A percentile compares a stretch with the other conserved stretches of the same genome.
Evolutionary conservation across 2,113 vertebrate species (phyloP).

Genomic region (Pseudolaguvia tuberculata): DNA sequence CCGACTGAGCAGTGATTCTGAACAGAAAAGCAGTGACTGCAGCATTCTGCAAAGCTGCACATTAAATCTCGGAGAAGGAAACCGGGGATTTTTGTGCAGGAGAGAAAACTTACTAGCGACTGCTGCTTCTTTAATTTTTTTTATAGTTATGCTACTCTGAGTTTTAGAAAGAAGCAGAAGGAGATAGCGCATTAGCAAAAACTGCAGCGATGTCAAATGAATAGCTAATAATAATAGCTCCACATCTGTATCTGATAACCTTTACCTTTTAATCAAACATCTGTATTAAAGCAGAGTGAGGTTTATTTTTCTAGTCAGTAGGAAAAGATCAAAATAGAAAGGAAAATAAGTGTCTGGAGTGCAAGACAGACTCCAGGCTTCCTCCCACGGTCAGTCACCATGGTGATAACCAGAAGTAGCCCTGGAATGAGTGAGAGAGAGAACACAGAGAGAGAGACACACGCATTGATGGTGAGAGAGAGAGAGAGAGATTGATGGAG

Average conservation of each 20-base stretch:
- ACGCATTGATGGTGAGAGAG: too few relatives aligned
- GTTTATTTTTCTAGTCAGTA: too few relatives aligned
- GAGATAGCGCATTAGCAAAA: too few relatives aligned
- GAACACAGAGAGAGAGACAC: too few relatives aligned
- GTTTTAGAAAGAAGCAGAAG: neutral
- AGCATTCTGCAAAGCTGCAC: neutral
- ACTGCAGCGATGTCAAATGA: too few relatives aligned
- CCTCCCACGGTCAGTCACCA: conserved; percentile 41
- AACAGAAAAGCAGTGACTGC: conserved; percentile 13
- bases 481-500: too few relatives aligned
- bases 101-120: neutral
- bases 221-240: too few relatives aligned
- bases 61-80: neutral
- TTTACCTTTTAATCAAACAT: too few relatives aligned
- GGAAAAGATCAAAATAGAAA: neutral
- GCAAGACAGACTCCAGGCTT: conserved; percentile 30
- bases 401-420: conserved; percentile 42
- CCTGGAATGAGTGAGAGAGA: conserved; percentile 2
- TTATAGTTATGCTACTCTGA: neutral
- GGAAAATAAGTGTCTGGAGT: conserved; percentile 24
- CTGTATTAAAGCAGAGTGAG: too few relatives aligned
- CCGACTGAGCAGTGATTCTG: conserved; percentile 21
- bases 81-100: neutral
- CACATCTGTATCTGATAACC: neutral
- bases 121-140: neutral